A percentile compares a stretch with the other conserved stretches of the same genome.
Evolutionary conservation across 2,113 vertebrate genomes (phyloP).

Genomic region (Rhynchopsitta pachyrhyncha): DNA sequence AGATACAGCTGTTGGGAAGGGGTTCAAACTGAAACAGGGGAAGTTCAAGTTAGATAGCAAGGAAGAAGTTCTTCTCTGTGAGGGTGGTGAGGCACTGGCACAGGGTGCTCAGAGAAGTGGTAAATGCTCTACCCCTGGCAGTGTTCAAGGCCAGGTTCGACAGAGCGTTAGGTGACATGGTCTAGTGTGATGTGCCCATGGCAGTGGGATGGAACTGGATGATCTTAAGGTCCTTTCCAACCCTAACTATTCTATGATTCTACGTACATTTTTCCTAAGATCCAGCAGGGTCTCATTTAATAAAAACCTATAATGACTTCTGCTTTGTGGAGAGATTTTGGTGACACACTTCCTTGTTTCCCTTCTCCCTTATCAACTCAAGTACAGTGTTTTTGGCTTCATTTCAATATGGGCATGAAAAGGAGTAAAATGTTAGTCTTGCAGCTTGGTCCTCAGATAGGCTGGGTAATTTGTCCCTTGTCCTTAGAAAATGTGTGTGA

Average conservation of each 20-base stretch:
- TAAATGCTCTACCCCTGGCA: neutral
- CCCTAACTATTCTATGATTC: neutral
- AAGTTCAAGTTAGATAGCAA: neutral
- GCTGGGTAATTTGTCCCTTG: neutral
- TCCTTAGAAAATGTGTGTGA: neutral
- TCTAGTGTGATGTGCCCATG: neutral
- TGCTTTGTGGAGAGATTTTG: neutral
- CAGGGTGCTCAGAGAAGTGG: neutral
- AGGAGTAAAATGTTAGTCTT: neutral
- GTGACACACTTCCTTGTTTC: neutral
- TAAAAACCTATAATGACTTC: neutral
- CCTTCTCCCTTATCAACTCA: neutral
- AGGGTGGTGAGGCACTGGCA: neutral
- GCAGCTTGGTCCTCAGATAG: neutral
- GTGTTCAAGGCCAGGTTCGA: neutral
- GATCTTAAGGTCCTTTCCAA: neutral
- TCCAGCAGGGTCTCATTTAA: neutral
- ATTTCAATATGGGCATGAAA: neutral
- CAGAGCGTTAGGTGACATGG: neutral
- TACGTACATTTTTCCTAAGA: neutral
- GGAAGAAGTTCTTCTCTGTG: neutral
- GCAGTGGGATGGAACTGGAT: neutral
- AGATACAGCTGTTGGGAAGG: neutral
- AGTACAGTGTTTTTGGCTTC: neutral
- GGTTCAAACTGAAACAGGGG: neutral